These are phyloP conservation scores for Oikopleura vanhoeffeni DNA, from an alignment of 23 tunicate genomes.

Conservation along the genomic window DNA sequence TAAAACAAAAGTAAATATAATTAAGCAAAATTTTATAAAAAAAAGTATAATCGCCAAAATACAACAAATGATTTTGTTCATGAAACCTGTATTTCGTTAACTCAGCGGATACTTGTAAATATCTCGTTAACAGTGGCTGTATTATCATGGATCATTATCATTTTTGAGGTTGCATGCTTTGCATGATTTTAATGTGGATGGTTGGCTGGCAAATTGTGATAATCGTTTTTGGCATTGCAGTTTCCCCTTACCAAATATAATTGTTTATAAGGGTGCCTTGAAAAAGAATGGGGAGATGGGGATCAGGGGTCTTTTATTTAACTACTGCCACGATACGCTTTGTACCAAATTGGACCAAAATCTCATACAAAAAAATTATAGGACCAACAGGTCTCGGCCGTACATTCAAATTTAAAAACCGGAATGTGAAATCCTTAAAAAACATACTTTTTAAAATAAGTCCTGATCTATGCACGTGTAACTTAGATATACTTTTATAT, in stretches of 20 bases:
- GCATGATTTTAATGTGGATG: conserved; percentile 76
- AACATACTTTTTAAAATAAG: too few relatives aligned
- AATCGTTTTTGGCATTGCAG: conserved; percentile 56
- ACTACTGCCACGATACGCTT: background rate
- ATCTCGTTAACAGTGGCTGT: background rate
- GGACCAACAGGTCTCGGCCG: too few relatives aligned
- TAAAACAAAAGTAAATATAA: too few relatives aligned
- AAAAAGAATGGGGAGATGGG: background rate
- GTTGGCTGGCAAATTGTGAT: conserved; percentile 71
- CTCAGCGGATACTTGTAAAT: too few relatives aligned
- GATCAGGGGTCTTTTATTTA: background rate
- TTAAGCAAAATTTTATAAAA: too few relatives aligned
- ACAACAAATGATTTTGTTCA: too few relatives aligned
- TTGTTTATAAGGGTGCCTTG: conserved; percentile 19
- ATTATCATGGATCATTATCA: conserved; percentile 22
- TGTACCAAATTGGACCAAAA: conserved; percentile 16
- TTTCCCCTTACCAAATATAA: conserved; percentile 60
- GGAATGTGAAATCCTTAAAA: too few relatives aligned
- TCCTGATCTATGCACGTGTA: too few relatives aligned
- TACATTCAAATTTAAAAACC: too few relatives aligned
- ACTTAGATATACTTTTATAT: too few relatives aligned
- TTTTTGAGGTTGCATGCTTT: conserved; percentile 45
- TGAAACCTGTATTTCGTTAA: too few relatives aligned
- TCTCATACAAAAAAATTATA: conserved; percentile 71
- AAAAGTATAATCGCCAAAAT: too few relatives aligned